These are phyloP conservation scores for Trididemnum clinides DNA, from an alignment of 23 tunicate species.

Conservation along the genomic window DNA sequence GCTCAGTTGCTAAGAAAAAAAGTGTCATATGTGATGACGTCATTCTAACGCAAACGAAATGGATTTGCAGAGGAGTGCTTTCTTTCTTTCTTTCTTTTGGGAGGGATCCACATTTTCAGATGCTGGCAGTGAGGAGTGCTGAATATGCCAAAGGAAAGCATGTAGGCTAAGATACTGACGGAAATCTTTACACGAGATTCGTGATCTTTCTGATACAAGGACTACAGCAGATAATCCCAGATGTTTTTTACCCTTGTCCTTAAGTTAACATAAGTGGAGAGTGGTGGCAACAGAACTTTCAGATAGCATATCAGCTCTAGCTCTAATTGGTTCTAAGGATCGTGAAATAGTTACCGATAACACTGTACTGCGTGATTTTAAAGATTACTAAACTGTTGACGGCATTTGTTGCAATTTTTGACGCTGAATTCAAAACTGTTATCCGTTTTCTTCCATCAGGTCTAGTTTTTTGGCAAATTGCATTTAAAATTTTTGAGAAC, in stretches of 20 bases:
- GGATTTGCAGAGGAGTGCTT: slow-evolving; percentile 22
- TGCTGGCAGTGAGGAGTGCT: too few relatives aligned
- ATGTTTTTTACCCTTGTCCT: slow-evolving; percentile 7
- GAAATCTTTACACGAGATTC: slow-evolving; percentile 1
- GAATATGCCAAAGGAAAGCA: not conserved
- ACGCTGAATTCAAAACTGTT: too few relatives aligned
- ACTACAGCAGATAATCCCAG: not conserved
- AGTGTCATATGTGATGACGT: slow-evolving; percentile 1
- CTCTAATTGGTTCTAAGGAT: too few relatives aligned
- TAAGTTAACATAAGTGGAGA: slow-evolving; percentile 6
- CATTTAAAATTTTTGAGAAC: too few relatives aligned
- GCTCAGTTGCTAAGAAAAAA: not conserved
- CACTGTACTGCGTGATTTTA: too few relatives aligned
- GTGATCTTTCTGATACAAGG: slow-evolving; percentile 35
- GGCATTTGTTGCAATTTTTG: too few relatives aligned
- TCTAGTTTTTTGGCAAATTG: too few relatives aligned
- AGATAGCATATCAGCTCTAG: not conserved
- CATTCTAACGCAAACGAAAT: slow-evolving; percentile 22
- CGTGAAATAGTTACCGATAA: too few relatives aligned
- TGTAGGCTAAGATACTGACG: slow-evolving; percentile 12
- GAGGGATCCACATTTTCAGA: too few relatives aligned
- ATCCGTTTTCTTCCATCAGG: too few relatives aligned
- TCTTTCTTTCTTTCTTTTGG: too few relatives aligned
- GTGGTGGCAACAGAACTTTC: slow-evolving; percentile 25
- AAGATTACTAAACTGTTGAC: too few relatives aligned